phyloP scores from a whole-genome alignment of 2,797 vertebrate genomes.

The Alca torda region DNA sequence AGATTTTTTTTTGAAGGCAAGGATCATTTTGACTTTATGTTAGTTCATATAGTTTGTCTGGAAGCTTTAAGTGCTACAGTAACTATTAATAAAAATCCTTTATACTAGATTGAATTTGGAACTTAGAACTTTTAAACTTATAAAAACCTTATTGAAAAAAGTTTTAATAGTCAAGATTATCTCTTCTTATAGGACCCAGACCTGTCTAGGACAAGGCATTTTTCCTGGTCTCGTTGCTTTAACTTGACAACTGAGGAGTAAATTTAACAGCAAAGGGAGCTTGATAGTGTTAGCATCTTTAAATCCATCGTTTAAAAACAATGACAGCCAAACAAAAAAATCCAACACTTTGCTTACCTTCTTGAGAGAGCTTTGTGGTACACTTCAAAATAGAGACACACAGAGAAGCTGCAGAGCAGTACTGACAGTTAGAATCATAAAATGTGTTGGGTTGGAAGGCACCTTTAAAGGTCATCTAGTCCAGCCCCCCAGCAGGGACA shows the following conservation, averaged over 20 bases:
- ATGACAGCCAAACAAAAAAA: neutral
- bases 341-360: neutral
- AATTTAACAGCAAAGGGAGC: neutral
- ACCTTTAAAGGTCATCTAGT: too few species aligned
- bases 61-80: neutral
- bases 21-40: neutral
- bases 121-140: neutral
- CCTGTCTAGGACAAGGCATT: neutral
- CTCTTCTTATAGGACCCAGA: neutral
- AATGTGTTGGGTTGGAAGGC: too few species aligned
- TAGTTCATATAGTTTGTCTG: neutral
- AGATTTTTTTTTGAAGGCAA: neutral
- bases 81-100: neutral
- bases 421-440: neutral
- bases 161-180: neutral
- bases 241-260: neutral
- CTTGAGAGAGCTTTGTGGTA: neutral
- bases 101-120: neutral
- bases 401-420: neutral
- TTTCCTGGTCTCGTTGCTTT: neutral
- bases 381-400: neutral
- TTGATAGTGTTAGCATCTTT: neutral
- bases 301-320: neutral
- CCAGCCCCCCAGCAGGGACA: too few species aligned
- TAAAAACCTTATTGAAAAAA: neutral